Percentiles rank a stretch among this genome's conserved stretches.
These are phyloP conservation scores for Machimus atricapillus DNA, from an alignment of 2,888 invertebrate genomes.

Conservation along the genomic window DNA sequence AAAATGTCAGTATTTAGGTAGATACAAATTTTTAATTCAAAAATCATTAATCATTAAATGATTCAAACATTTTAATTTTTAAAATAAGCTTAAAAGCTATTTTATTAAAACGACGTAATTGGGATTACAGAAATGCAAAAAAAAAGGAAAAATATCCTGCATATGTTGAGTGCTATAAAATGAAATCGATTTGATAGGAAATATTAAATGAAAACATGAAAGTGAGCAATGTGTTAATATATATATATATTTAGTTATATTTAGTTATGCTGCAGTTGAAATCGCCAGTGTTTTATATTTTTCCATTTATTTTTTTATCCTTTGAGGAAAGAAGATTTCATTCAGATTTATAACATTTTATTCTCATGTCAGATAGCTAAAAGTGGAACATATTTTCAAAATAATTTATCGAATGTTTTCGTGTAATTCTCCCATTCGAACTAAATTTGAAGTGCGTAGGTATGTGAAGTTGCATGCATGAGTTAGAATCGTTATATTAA, in stretches of 20 bases:
- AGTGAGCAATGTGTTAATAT: not conserved
- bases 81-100: too few species aligned
- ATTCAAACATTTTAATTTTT: too few species aligned
- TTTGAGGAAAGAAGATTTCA: not conserved
- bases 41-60: too few species aligned
- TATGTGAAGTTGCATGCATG: not conserved
- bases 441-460: not conserved
- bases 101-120: too few species aligned
- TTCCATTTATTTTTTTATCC: not conserved
- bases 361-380: not conserved
- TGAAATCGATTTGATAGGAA: not conserved
- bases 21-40: too few species aligned
- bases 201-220: not conserved
- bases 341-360: not conserved
- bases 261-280: not conserved
- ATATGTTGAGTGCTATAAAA: not conserved
- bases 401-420: not conserved
- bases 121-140: too few species aligned
- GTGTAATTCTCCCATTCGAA: not conserved
- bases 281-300: not conserved
- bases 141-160: not conserved
- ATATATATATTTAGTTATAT: not conserved
- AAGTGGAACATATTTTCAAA: not conserved
- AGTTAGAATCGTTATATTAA: not conserved
- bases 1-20: too few species aligned